Conservation (phyloP, 2,113 vertebrate species). For the Hemicordylus capensis region DNA sequence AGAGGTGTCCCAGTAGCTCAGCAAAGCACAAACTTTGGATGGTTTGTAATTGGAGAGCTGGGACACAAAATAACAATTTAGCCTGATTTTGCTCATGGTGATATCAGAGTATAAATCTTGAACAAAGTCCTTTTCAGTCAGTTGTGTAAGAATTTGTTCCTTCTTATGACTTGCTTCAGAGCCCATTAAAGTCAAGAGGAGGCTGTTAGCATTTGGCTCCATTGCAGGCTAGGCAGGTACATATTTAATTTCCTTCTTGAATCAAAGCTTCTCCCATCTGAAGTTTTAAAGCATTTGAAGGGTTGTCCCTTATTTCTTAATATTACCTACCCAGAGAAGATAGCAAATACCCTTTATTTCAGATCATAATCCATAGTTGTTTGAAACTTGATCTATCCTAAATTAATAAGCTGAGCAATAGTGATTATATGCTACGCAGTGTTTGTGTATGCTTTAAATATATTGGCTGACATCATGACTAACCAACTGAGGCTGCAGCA, state of each 20-base stretch:
- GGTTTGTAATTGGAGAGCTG: not conserved
- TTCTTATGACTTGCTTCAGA: not conserved
- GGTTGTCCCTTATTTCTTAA: not conserved
- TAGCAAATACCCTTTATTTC: not conserved
- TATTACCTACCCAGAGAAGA: not conserved
- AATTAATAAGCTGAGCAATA: not conserved
- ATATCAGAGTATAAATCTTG: not conserved
- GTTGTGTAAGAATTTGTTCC: not conserved
- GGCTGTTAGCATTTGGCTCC: not conserved
- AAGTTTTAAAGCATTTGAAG: not conserved
- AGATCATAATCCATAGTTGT: not conserved
- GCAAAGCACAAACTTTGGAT: not conserved
- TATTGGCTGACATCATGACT: too few relatives aligned
- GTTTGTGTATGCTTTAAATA: not conserved
- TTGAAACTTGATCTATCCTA: not conserved
- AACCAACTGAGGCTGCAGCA: too few relatives aligned
- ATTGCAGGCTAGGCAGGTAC: not conserved
- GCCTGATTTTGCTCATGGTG: not conserved
- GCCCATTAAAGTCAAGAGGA: not conserved
- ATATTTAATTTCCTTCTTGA: not conserved
- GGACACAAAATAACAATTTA: conserved; percentile 5
- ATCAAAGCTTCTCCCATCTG: not conserved
- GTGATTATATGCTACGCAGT: not conserved
- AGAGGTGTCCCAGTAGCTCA: not conserved
- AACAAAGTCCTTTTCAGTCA: not conserved